phyloP scores from a whole-genome alignment of 2,888 invertebrate genomes.

The Oxyteleia sp. region DNA sequence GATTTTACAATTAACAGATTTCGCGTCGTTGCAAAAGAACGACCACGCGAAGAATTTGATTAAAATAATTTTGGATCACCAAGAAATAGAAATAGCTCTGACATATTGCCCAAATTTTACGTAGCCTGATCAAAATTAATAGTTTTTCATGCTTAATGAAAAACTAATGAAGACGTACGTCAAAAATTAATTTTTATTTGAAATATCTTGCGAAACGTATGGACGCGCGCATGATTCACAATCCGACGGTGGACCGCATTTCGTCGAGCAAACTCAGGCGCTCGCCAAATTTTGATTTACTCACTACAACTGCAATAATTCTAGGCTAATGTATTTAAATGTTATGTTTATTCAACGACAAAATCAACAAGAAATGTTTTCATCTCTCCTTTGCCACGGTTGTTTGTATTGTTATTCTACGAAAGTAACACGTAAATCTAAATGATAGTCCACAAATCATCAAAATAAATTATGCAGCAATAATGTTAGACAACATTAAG shows the following conservation, averaged over 20 bases:
- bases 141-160: neutral
- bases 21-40: too few relatives aligned
- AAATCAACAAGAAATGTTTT: constrained; percentile 73
- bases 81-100: neutral
- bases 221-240: constrained; percentile 54
- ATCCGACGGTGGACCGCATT: constrained; percentile 67
- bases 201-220: constrained; percentile 13
- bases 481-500: constrained; percentile 43
- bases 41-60: too few relatives aligned
- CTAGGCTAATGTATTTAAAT: constrained; percentile 74
- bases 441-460: constrained; percentile 63
- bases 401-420: constrained; percentile 71
- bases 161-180: constrained; percentile 24
- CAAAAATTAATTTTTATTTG: constrained; percentile 34
- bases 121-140: neutral
- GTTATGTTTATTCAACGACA: constrained; percentile 73
- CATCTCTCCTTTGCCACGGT: constrained; percentile 61
- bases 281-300: constrained; percentile 75
- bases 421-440: constrained; percentile 68
- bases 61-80: neutral
- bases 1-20: neutral
- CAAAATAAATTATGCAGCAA: constrained; percentile 54
- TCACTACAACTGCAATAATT: constrained; percentile 73
- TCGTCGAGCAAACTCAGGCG: constrained; percentile 41
- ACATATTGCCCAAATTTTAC: neutral